Percentiles rank a stretch among this genome's conserved stretches.
phyloP scores from a whole-genome alignment of 2,797 vertebrate species.

The Xenentodon cancila region DNA sequence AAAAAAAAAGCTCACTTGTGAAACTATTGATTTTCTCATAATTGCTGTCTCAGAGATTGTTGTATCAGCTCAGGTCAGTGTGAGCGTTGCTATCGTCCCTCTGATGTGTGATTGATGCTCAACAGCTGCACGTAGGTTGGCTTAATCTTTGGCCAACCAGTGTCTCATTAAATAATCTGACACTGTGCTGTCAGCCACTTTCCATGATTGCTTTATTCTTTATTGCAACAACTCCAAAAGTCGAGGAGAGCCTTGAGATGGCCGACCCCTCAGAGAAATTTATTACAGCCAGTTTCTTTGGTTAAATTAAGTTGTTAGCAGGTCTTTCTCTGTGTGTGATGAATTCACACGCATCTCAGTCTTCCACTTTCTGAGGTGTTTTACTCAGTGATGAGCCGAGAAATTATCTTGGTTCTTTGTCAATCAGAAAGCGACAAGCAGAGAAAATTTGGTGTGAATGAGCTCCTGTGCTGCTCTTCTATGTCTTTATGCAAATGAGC shows the following conservation, averaged over 20 bases:
- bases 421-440: no score
- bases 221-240: background rate
- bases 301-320: constrained; percentile 9
- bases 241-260: constrained; percentile 30
- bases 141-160: constrained; percentile 1
- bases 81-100: background rate
- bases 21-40: constrained; percentile 2
- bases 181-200: constrained; percentile 26
- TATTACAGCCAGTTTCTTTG: constrained; percentile 8
- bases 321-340: constrained; percentile 13
- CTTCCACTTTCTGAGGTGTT: background rate
- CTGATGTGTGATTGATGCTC: background rate
- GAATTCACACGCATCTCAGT: no score
- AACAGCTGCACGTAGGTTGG: constrained; percentile 1
- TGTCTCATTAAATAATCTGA: constrained; percentile 36
- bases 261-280: constrained; percentile 25
- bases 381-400: background rate
- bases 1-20: background rate
- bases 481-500: background rate
- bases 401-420: background rate
- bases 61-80: background rate
- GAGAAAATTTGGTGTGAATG: no score
- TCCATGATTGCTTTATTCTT: constrained; percentile 24
- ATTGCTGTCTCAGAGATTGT: background rate
- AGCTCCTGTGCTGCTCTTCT: background rate